Percentiles rank a stretch among this genome's conserved stretches.
phyloP scores from a whole-genome alignment of 2,113 vertebrate genomes.

The Paralichthys olivaceus region DNA sequence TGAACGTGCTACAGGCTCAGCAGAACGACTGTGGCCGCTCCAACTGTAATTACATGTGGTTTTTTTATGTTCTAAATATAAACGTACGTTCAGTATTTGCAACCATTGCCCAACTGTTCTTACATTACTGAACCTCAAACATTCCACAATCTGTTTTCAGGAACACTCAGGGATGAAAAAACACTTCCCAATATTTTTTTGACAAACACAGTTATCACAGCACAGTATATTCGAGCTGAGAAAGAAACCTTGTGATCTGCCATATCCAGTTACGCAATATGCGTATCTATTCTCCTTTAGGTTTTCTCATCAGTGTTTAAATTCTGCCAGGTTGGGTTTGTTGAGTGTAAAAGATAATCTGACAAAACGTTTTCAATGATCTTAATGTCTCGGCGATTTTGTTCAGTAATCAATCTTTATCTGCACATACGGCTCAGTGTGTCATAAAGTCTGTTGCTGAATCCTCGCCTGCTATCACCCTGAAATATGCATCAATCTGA shows the following conservation, averaged over 20 bases:
- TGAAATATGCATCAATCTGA: conserved; percentile 40
- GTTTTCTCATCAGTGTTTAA: not conserved
- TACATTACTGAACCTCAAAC: conserved; percentile 43
- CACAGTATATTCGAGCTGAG: not conserved
- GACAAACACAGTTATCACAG: not conserved
- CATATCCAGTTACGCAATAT: not conserved
- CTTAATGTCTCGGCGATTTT: conserved; percentile 4
- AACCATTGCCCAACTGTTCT: conserved; percentile 33
- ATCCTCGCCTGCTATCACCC: conserved; percentile 14
- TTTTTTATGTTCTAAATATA: conserved; percentile 74
- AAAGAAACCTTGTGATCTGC: not conserved
- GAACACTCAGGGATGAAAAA: not conserved
- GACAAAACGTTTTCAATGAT: conserved; percentile 26
- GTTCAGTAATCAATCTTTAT: conserved; percentile 20
- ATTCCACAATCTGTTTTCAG: conserved; percentile 31
- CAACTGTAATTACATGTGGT: conserved; percentile 74
- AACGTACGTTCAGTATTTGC: conserved; percentile 30
- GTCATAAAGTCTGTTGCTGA: conserved; percentile 7
- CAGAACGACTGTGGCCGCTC: conserved; percentile 54
- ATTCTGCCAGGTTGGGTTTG: not conserved
- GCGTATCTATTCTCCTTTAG: not conserved
- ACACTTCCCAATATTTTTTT: not conserved
- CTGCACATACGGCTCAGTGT: not conserved
- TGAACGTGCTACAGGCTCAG: conserved; percentile 54
- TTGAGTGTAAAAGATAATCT: conserved; percentile 7